Conservation (phyloP, 2,797 vertebrate genomes). For the Danionella dracula region DNA sequence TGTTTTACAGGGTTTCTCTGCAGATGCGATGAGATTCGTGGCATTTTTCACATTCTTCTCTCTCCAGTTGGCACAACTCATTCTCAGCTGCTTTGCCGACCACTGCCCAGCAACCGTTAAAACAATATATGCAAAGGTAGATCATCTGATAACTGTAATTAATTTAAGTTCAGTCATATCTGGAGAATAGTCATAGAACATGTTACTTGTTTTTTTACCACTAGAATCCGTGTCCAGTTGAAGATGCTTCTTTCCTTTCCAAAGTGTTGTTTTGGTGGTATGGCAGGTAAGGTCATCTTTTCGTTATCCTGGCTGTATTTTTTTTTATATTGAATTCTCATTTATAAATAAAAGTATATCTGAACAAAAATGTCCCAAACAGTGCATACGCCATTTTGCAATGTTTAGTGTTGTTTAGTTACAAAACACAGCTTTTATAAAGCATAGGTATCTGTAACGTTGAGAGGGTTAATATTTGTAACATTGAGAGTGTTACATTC, state of each 20-base stretch:
- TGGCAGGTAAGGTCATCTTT: constrained; percentile 63
- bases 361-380: no score
- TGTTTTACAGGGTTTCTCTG: constrained; percentile 62
- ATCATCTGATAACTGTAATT: not conserved
- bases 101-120: constrained; percentile 57
- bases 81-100: constrained; percentile 76
- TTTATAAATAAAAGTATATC: no score
- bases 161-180: not conserved
- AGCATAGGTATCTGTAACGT: no score
- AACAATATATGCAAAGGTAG: constrained; percentile 46
- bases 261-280: constrained; percentile 85
- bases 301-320: no score
- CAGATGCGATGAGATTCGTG: constrained; percentile 54
- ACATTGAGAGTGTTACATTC: no score
- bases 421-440: no score
- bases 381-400: no score
- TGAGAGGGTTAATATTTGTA: no score
- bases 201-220: not conserved
- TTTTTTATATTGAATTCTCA: no score
- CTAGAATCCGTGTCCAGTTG: constrained; percentile 79
- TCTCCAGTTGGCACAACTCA: constrained; percentile 66
- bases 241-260: constrained; percentile 77
- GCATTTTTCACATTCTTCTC: constrained; percentile 63
- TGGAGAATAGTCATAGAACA: no score
- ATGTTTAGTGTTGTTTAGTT: no score